Conservation (phyloP, 2,888 invertebrate species). For the Colostygia pectinataria region DNA sequence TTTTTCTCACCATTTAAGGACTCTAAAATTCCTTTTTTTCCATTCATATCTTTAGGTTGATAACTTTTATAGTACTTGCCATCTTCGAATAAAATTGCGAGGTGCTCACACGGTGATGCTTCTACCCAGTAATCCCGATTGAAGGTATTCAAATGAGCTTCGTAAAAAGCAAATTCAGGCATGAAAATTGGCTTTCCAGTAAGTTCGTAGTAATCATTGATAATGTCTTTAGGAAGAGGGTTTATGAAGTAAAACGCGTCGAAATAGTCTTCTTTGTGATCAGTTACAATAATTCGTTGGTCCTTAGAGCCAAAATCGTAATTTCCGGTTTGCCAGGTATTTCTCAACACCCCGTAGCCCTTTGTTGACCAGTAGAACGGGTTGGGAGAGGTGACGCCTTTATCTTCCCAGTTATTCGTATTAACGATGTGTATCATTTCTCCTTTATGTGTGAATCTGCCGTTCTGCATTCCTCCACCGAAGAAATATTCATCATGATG, state of each 20-base stretch:
- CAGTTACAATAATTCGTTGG: constrained; percentile 42
- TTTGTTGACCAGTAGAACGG: constrained; percentile 74
- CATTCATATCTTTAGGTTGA: constrained; percentile 59
- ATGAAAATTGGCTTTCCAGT: constrained; percentile 68
- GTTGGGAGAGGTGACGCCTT: constrained; percentile 69
- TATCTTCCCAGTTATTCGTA: constrained; percentile 67
- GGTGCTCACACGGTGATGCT: constrained; percentile 47
- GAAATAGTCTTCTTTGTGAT: constrained; percentile 54
- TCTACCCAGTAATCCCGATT: constrained; percentile 76
- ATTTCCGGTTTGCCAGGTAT: constrained; percentile 68
- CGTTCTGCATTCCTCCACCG: constrained; percentile 78
- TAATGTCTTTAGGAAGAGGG: constrained; percentile 53
- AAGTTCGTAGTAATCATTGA: constrained; percentile 70
- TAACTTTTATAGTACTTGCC: constrained; percentile 68
- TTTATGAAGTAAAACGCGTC: constrained; percentile 73
- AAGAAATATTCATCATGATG: constrained; percentile 62
- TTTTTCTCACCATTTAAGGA: constrained; percentile 73
- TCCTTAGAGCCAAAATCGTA: constrained; percentile 64
- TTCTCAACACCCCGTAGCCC: constrained; percentile 69
- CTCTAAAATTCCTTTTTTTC: constrained; percentile 64
- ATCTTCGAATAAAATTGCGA: constrained; percentile 69
- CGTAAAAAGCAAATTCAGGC: constrained; percentile 72
- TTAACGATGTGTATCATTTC: constrained; percentile 63
- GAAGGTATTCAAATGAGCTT: constrained; percentile 73
- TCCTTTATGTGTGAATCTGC: constrained; percentile 70